Evolutionary conservation across 2,888 invertebrate species (phyloP).

Genomic region (Phyto melanocephala): DNA sequence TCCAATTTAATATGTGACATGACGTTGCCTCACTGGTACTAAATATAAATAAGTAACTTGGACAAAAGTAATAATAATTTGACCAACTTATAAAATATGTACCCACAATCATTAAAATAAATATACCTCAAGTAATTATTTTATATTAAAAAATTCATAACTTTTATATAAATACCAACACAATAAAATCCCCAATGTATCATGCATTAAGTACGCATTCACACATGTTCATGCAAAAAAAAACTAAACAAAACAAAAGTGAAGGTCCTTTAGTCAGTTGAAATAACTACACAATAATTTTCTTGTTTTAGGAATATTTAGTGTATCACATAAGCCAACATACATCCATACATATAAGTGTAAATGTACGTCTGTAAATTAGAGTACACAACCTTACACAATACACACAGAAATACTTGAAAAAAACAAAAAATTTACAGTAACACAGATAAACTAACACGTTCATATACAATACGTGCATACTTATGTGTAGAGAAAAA

Average conservation of each 20-base stretch:
- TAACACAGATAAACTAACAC: too few relatives aligned
- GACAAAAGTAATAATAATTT: background rate
- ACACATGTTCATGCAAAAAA: background rate
- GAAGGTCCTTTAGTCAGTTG: conserved; percentile 18
- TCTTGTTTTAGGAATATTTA: background rate
- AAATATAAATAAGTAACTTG: background rate
- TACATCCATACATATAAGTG: background rate
- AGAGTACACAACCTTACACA: background rate
- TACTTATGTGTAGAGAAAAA: background rate
- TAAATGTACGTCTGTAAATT: background rate
- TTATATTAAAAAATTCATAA: conserved; percentile 58
- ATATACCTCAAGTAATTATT: conserved; percentile 61
- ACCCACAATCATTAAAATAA: conserved; percentile 54
- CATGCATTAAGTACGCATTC: background rate
- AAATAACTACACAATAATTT: conserved; percentile 8
- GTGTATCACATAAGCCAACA: background rate
- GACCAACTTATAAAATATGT: conserved; percentile 21
- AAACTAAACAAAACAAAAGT: conserved; percentile 10
- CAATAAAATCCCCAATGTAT: conserved; percentile 15
- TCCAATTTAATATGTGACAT: too few relatives aligned
- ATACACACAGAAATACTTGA: background rate
- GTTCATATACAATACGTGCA: background rate
- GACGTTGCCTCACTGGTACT: background rate
- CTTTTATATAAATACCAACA: background rate
- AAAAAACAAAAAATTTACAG: background rate